Evolutionary conservation across 2,888 invertebrate species (phyloP), one percentile per base, ranked within the genome.

Genomic region (Cyclophora punctaria): DNA sequence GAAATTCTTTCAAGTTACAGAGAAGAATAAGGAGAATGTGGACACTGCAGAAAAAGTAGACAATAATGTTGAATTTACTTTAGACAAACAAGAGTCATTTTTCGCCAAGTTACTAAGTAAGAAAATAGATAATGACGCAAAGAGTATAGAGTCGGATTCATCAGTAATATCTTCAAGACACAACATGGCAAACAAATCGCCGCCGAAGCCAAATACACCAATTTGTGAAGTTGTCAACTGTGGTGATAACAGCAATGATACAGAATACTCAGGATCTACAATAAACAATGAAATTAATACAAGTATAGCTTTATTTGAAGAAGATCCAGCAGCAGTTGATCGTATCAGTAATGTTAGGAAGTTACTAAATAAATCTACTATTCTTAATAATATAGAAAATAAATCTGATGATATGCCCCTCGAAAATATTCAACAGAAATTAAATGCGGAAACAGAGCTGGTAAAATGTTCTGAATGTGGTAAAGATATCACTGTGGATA

Each of bases 401-500:
- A 45, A 41, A 46, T 44, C 35, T 44, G 51, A 40, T 40, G 20
- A 20, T 20, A 20, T 20, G 20, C 20, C 20, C 20, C 20, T 20
- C 44, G 40, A 51, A 49, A 58, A 46, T 33, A 55, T 37, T 35
- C 37, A 44, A 34, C 20, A 20, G 20, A 20, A 20, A 1, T 1
- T 20, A 20, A 20, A 20, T 20, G 20, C 33, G 48, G 53, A 57
- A 45, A 43, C 57, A 34, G 74, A 76, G 46, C 68, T 57, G 6
- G 69, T 78, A 46, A 57, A 66, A 46, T 96, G 96, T 75, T 71
- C 89, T 2, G 90, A 93, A 67, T 96, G 96, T 78, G 87, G 89
- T 3, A 90, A 90, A 69, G 69, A 75, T 44, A 79, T 96, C 65
- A 68, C 85, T 34, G 60, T 82, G 3, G 83, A 90, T 69, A 90